A percentile compares a stretch with the other conserved stretches of the same genome.
phyloP scores from a whole-genome alignment of 2,797 vertebrate genomes.

The Manis crassicaudata region DNA sequence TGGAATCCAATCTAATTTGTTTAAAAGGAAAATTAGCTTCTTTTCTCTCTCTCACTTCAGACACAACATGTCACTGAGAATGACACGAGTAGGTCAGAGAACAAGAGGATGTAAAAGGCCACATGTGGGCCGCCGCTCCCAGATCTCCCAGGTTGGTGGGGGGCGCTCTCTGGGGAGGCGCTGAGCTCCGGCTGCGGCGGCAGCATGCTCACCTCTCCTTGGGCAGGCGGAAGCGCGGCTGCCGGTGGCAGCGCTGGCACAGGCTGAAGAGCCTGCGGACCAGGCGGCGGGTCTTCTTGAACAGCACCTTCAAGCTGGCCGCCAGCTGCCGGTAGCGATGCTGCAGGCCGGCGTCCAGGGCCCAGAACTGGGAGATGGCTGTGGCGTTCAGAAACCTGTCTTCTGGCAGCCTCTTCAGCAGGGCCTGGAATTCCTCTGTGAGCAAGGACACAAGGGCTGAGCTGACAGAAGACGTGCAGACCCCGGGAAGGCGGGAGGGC shows the following conservation, averaged over 20 bases:
- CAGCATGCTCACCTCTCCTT: slow-evolving; percentile 91
- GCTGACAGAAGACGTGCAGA: neutral
- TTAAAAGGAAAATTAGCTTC: neutral
- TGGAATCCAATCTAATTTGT: neutral
- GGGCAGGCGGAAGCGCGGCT: slow-evolving; percentile 93
- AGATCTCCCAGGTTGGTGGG: rapidly evolving
- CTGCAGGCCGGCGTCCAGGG: slow-evolving; percentile 90
- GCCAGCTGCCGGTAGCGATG: slow-evolving; percentile 94
- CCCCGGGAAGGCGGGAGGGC: no score
- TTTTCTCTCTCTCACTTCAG: neutral
- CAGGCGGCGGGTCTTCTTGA: slow-evolving; percentile 92
- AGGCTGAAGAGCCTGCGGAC: slow-evolving; percentile 96
- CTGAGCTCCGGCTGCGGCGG: rapidly evolving
- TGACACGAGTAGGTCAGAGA: neutral
- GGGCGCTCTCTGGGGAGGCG: rapidly evolving
- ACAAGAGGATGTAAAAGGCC: neutral
- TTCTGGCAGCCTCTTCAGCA: slow-evolving; percentile 92
- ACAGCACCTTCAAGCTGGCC: slow-evolving; percentile 89
- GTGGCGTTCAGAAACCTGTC: slow-evolving; percentile 95
- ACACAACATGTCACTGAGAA: neutral
- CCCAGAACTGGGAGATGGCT: slow-evolving; percentile 94
- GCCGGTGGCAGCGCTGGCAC: slow-evolving; percentile 95
- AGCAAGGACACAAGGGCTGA: neutral
- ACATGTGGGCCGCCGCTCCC: rapidly evolving
- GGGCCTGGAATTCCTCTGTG: slow-evolving; percentile 95